Base-by-base conservation (phyloP, 2,113 vertebrate genomes). In the Callospermophilus lateralis region DNA sequence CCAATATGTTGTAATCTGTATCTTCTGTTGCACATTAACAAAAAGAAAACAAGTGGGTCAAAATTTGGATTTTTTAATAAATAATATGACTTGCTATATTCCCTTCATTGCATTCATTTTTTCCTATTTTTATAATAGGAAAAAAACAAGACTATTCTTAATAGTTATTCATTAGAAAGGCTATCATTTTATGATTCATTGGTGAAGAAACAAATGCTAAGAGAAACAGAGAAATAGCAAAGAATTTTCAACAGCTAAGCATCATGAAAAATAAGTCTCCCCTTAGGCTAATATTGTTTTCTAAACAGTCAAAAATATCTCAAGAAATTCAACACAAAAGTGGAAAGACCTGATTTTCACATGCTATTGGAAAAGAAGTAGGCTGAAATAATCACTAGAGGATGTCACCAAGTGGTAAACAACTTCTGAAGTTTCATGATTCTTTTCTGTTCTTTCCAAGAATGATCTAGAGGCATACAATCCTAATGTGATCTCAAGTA, bases 101-200 rank as follows among this genome's bases (percentile, higher is more conserved):
- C 12, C 24, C 55, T 68, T 15, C 13, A 4, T 84, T 85, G 89
- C 55, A 58, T 68, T 67, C 67, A n/a, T 39, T 65, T 87, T n/a
- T 94, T 70, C 48, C 37, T 84, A 42, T 8, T 89, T 37, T 76
- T 42, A 30, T 58, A 79, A 70, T 13, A 45, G 55, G 55, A 94
- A 87, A 26, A 77, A 90, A 45, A 61, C 97, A 88, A 86, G 45
- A 58, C 19, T 53, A 37, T 89, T 93, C 72, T 76, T 45, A 63
- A 96, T 34, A 78, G 93, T 72, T 76, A 87, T 78, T 93, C 94
- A 72, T 70, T 83, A 83, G 72, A 76, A 94, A 89, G 74, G 15
- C 34, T 61, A 16, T 78, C 8, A 73, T 90, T 94, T 86, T 77
- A 30, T 79, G 51, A 84, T 73, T 92, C 37, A 93, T 45, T 95